Base-by-base conservation (phyloP, 2,797 vertebrate species). In the Neosilurus mollespiculum region DNA sequence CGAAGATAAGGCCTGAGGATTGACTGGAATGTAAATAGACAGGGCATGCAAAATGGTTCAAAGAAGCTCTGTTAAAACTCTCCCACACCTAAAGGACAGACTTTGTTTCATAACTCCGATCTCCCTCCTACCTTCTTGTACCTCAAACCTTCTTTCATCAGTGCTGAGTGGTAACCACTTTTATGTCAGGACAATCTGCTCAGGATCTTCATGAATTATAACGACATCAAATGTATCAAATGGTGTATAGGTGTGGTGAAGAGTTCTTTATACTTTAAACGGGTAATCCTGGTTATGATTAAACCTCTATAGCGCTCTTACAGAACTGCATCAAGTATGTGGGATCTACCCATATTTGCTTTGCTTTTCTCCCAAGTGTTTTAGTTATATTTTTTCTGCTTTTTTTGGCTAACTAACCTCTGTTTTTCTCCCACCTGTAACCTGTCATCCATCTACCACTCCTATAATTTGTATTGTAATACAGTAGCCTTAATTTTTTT, bases 1-100 rank as follows among this genome's bases (percentile, higher is more conserved):
- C 65, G 66, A 76, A 89, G 90, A 93, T 92, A 90, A 91, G 87
- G 53, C 15, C 81, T 65, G 0, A 54, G 61, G 75, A 81, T 84
- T 61, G 79, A 82, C 82, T 81, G 89, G 92, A 93, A 94, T 90
- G 91, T 92, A 93, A 93, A 94, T 92, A 94, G 58, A 24, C 80
- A 65, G 56, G 80, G 11, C 69, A 72, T 73, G 85, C 77, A 80
- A 82, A 86, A 89, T 86, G 88, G 71, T 83, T 83, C 65, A 69
- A 30, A 78, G 37, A 80, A 81, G 58, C 82, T 24, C 24, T 91
- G 89, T 89, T 85, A 86, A 69, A 88, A 1, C 1, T 14, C 58
- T 62, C 64, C 81, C 72, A n/a, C 64, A 24, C 80, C 53, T 75
- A 20, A 26, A n/a, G 62, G 59, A 58, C 34, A 53, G 49, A 51